These are phyloP conservation scores for Drosophila mojavensis DNA, from an alignment of 1,140 invertebrate genomes.

Conservation along the genomic window DNA sequence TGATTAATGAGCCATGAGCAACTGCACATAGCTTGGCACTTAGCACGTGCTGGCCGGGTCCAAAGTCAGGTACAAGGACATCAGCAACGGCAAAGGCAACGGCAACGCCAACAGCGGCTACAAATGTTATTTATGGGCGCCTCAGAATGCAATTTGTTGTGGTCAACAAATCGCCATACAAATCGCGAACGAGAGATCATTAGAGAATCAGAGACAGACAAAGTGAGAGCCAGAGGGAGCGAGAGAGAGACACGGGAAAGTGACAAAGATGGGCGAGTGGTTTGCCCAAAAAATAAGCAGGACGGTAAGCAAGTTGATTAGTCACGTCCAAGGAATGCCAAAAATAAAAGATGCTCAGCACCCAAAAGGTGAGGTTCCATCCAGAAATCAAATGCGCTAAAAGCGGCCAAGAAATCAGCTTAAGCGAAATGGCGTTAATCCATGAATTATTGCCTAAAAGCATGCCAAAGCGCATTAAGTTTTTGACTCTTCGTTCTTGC, in stretches of 20 bases:
- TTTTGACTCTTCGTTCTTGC: constrained; percentile 56
- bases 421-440: constrained; percentile 83
- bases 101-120: constrained; percentile 12
- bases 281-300: constrained; percentile 2
- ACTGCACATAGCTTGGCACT: constrained; percentile 60
- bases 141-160: constrained; percentile 78
- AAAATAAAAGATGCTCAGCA: constrained; percentile 41
- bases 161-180: constrained; percentile 79
- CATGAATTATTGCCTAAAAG: constrained; percentile 84
- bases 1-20: constrained; percentile 65
- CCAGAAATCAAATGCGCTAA: constrained; percentile 69
- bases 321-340: constrained; percentile 77
- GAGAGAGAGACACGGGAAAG: constrained; percentile 12
- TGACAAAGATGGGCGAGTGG: constrained; percentile 4
- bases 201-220: constrained; percentile 34
- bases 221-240: constrained; percentile 34
- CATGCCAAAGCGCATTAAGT: constrained; percentile 83
- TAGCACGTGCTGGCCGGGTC: constrained; percentile 69
- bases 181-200: constrained; percentile 51
- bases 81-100: not conserved
- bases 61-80: constrained; percentile 70
- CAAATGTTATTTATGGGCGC: constrained; percentile 70
- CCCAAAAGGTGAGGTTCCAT: constrained; percentile 59
- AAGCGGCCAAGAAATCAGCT: constrained; percentile 77
- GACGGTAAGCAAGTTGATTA: constrained; percentile 69